Evolutionary conservation across 2,113 vertebrate species (phyloP).

Genomic region (Beaufortia kweichowensis): DNA sequence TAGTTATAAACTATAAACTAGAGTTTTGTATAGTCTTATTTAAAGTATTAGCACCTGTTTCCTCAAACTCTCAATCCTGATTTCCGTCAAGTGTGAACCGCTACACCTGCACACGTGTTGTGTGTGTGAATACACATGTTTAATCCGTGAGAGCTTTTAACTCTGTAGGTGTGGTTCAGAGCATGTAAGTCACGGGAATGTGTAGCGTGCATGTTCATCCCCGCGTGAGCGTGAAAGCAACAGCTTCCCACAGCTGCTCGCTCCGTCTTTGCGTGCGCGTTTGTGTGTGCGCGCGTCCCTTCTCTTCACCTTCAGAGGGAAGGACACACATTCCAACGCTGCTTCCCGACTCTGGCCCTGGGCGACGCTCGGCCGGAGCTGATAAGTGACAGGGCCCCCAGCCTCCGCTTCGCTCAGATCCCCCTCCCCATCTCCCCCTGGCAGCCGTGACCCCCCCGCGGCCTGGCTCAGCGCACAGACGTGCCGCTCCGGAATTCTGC

Average conservation of each 20-base stretch:
- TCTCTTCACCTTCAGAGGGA: conserved; percentile 79
- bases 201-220: conserved; percentile 42
- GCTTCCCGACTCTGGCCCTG: conserved; percentile 77
- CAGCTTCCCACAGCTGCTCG: conserved; percentile 57
- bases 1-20: no score
- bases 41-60: neutral
- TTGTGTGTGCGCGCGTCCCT: conserved; percentile 48
- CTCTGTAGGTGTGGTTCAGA: conserved; percentile 25
- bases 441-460: conserved; percentile 62
- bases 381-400: conserved; percentile 81
- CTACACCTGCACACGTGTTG: neutral
- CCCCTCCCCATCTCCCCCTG: conserved; percentile 36
- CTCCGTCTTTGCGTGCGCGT: conserved; percentile 39
- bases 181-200: conserved; percentile 38
- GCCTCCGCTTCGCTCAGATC: conserved; percentile 59
- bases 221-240: conserved; percentile 44
- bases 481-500: conserved; percentile 76
- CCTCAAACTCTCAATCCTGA: neutral
- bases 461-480: conserved; percentile 71
- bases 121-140: neutral
- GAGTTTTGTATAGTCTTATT: neutral
- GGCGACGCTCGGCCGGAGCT: conserved; percentile 79
- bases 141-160: conserved; percentile 27
- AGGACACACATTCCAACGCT: conserved; percentile 77
- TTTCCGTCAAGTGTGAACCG: neutral